phyloP scores from a whole-genome alignment of 2,797 vertebrate species.

The Pseudochirops cupreus region DNA sequence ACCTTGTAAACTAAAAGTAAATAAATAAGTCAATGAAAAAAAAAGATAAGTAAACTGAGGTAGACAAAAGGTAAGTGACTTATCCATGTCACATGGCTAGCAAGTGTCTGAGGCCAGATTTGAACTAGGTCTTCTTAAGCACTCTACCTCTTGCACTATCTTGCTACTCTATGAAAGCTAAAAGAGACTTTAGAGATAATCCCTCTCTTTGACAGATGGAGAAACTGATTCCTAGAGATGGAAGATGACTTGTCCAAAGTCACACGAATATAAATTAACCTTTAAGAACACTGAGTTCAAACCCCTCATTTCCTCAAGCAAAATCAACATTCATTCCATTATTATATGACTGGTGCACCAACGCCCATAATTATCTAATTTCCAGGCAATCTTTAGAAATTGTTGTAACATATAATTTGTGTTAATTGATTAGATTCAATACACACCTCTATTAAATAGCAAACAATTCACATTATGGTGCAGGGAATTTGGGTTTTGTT shows the following conservation, averaged over 20 bases:
- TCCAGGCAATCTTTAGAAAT: background rate
- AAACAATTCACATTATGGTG: background rate
- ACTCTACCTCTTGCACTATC: background rate
- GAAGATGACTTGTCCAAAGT: background rate
- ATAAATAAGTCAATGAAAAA: too few relatives aligned
- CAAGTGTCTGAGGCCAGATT: slow-evolving; percentile 8
- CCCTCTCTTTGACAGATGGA: background rate
- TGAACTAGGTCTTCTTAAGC: background rate
- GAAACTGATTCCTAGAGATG: background rate
- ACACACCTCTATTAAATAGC: background rate
- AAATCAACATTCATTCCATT: background rate
- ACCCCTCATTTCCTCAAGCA: background rate
- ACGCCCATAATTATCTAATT: background rate
- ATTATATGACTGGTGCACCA: background rate
- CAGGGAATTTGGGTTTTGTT: background rate
- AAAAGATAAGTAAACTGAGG: background rate
- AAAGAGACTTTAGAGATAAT: background rate
- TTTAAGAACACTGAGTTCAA: background rate
- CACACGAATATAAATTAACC: background rate
- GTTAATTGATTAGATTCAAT: background rate
- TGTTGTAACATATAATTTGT: fast-evolving
- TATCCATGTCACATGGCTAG: background rate
- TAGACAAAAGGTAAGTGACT: background rate
- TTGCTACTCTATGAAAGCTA: background rate
- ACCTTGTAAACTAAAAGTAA: too few relatives aligned